Evolutionary conservation across 2,797 vertebrate genomes (phyloP).

Genomic region (Zenarchopterus dispar): DNA sequence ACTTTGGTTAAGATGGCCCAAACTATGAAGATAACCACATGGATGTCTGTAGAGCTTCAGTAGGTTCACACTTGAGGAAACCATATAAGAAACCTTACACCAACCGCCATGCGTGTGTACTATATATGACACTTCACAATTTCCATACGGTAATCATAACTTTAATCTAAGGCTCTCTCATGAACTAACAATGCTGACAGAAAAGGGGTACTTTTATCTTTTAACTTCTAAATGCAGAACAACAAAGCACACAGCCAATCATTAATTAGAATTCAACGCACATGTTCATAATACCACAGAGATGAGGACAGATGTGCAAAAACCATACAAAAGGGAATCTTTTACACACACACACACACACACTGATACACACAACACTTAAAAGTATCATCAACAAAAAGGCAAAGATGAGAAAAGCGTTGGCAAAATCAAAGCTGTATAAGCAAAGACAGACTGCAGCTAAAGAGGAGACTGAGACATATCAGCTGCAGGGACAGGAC

Average conservation of each 20-base stretch:
- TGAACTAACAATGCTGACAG: slow-evolving; percentile 12
- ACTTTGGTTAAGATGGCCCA: no score
- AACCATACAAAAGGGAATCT: slow-evolving; percentile 51
- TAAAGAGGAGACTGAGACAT: slow-evolving; percentile 51
- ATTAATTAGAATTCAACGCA: slow-evolving; percentile 58
- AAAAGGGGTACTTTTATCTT: slow-evolving; percentile 7
- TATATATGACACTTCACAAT: slow-evolving; percentile 1
- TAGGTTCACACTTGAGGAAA: no score
- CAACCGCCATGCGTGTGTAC: slow-evolving; percentile 28
- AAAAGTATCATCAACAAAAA: slow-evolving; percentile 53
- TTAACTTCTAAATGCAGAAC: slow-evolving; percentile 5
- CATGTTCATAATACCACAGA: slow-evolving; percentile 37
- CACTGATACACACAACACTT: slow-evolving; percentile 22
- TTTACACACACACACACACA: background rate
- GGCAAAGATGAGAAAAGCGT: slow-evolving; percentile 53
- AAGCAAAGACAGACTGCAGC: slow-evolving; percentile 55
- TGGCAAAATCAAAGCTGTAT: slow-evolving; percentile 67
- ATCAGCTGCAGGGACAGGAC: slow-evolving; percentile 58
- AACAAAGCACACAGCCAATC: slow-evolving; percentile 21
- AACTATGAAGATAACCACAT: no score
- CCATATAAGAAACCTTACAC: slow-evolving; percentile 1
- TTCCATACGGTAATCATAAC: slow-evolving; percentile 18
- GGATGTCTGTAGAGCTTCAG: no score
- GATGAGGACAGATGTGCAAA: slow-evolving; percentile 61
- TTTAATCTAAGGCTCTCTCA: slow-evolving; percentile 31